Percentiles rank a stretch among this genome's conserved stretches.
phyloP scores from a whole-genome alignment of 2,888 invertebrate genomes.

The Hypena proboscidalis region DNA sequence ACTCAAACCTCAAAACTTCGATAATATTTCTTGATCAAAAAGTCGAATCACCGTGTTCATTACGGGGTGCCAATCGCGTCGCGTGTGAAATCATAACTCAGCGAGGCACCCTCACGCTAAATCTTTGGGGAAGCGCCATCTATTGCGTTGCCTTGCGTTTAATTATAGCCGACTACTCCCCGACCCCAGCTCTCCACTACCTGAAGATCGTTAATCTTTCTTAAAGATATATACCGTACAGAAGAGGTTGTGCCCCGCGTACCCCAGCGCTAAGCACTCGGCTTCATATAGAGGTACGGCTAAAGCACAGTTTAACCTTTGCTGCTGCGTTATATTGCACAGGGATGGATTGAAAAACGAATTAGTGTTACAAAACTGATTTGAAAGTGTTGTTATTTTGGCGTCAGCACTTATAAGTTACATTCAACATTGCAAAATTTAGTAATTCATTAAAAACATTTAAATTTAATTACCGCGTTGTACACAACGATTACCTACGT shows the following conservation, averaged over 20 bases:
- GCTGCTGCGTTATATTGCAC: slow-evolving; percentile 41
- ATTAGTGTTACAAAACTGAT: too few species aligned
- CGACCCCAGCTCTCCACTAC: slow-evolving; percentile 67
- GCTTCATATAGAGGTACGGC: slow-evolving; percentile 66
- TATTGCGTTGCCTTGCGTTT: slow-evolving; percentile 84
- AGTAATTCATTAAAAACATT: too few species aligned
- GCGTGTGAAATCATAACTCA: slow-evolving; percentile 83
- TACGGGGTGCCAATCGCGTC: slow-evolving; percentile 79
- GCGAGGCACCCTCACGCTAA: slow-evolving; percentile 76
- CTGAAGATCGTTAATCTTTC: slow-evolving; percentile 85
- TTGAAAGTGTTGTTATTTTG: too few species aligned
- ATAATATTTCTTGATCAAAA: too few species aligned
- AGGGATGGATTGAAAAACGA: slow-evolving; percentile 44
- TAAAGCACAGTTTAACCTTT: slow-evolving; percentile 57
- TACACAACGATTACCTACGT: too few species aligned
- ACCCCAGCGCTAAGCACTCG: slow-evolving; percentile 73
- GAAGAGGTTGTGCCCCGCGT: slow-evolving; percentile 63
- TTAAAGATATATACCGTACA: slow-evolving; percentile 81
- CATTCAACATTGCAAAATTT: too few species aligned
- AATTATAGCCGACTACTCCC: slow-evolving; percentile 80
- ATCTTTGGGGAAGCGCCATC: slow-evolving; percentile 81
- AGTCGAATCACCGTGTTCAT: slow-evolving; percentile 69
- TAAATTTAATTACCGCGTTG: too few species aligned
- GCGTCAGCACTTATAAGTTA: too few species aligned
- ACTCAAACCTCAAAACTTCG: too few species aligned